A percentile compares a stretch with the other conserved stretches of the same genome.
Evolutionary conservation across 64 coral and sea anemone genomes (phyloP).

Genomic region (Montipora foliosa): DNA sequence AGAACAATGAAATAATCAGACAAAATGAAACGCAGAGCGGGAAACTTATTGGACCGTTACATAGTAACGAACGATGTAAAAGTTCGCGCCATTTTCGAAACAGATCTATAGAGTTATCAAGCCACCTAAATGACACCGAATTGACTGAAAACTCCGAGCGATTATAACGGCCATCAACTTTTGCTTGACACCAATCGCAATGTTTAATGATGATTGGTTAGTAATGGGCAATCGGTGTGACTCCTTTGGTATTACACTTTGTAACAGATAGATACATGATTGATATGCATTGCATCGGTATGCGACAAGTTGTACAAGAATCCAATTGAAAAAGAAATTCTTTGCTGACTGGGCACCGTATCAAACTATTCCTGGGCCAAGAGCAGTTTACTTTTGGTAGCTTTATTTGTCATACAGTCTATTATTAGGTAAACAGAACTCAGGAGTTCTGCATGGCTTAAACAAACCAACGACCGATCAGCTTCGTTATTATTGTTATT

Average conservation of each 20-base stretch:
- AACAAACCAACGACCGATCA: background rate
- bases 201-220: too few relatives aligned
- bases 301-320: too few relatives aligned
- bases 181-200: too few relatives aligned
- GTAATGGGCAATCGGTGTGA: too few relatives aligned
- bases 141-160: too few relatives aligned
- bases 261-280: too few relatives aligned
- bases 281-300: too few relatives aligned
- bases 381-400: background rate
- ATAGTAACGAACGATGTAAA: background rate
- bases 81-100: background rate
- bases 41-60: background rate
- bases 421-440: background rate
- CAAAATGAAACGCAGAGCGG: background rate
- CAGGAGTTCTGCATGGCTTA: background rate
- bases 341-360: background rate
- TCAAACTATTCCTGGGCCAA: too few relatives aligned
- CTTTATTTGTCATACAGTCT: background rate
- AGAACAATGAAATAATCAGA: background rate
- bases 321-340: too few relatives aligned
- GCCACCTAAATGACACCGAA: too few relatives aligned
- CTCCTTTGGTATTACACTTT: too few relatives aligned
- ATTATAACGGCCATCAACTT: too few relatives aligned
- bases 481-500: background rate
- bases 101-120: background rate